Conservation (phyloP, 2,113 vertebrate species). For the Nothoprocta perdicaria region DNA sequence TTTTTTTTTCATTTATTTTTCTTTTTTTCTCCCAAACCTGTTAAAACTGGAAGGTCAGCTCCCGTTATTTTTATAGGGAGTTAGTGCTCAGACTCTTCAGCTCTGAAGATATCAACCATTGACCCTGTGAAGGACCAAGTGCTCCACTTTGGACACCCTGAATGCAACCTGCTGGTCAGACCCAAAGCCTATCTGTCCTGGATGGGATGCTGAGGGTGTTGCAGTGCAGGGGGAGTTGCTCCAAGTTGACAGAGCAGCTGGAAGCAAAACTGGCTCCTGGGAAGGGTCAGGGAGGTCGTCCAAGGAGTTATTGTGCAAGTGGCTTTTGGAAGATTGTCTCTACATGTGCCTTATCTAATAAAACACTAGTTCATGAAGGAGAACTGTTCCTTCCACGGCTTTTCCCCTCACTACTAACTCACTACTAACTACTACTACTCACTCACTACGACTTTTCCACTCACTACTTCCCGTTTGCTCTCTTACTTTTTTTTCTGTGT, state of each 20-base stretch:
- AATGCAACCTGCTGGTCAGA: background rate
- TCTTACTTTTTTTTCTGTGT: background rate
- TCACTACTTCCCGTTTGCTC: background rate
- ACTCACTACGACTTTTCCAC: accelerated
- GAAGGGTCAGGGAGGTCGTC: background rate
- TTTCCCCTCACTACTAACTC: background rate
- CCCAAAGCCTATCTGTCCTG: background rate
- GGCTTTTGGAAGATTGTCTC: constrained; percentile 44
- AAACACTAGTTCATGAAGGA: background rate
- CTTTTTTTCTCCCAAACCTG: background rate
- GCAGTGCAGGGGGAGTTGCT: background rate
- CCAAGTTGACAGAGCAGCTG: constrained; percentile 11
- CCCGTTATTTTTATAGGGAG: background rate
- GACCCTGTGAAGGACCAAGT: background rate
- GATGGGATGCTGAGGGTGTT: background rate
- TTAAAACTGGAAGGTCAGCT: background rate
- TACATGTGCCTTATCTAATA: constrained; percentile 64
- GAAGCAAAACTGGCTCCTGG: background rate
- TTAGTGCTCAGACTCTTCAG: background rate
- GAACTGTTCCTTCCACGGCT: background rate
- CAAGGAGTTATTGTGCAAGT: constrained; percentile 37
- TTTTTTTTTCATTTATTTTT: background rate
- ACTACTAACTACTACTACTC: no score
- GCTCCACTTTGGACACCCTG: background rate
- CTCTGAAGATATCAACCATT: background rate